phyloP scores from a whole-genome alignment of 2,113 vertebrate genomes.

The Trichomycterus rosablanca region DNA sequence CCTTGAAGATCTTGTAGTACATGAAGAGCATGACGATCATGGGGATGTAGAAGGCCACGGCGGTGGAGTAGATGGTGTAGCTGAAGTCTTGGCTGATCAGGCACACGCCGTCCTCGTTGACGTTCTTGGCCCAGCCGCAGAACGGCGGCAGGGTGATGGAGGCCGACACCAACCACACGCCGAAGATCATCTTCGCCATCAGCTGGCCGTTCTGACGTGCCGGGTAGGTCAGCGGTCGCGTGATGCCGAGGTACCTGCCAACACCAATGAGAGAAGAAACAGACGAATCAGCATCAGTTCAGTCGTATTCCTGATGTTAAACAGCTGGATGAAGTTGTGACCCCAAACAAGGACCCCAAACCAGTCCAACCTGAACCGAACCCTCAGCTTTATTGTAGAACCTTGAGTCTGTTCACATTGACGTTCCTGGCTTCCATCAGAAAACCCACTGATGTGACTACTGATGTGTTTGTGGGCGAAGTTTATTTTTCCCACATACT shows the following conservation, averaged over 20 bases:
- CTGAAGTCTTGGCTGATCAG: constrained; percentile 77
- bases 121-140: constrained; percentile 75
- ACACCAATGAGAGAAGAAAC: neutral
- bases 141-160: constrained; percentile 75
- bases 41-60: constrained; percentile 76
- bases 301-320: neutral
- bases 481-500: too few species aligned
- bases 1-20: constrained; percentile 78
- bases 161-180: constrained; percentile 72
- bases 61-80: constrained; percentile 77
- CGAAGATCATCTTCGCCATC: constrained; percentile 77
- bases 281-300: neutral
- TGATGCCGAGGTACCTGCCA: constrained; percentile 73
- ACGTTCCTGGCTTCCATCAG: too few species aligned
- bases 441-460: too few species aligned
- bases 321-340: neutral
- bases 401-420: too few species aligned
- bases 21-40: constrained; percentile 78
- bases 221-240: constrained; percentile 72
- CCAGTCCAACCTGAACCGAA: too few species aligned
- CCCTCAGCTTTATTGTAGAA: too few species aligned
- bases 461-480: too few species aligned
- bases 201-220: constrained; percentile 73
- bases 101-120: constrained; percentile 69
- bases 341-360: too few species aligned